Base-by-base conservation (phyloP, 2,888 invertebrate species). In the Cremastinae sp. region DNA sequence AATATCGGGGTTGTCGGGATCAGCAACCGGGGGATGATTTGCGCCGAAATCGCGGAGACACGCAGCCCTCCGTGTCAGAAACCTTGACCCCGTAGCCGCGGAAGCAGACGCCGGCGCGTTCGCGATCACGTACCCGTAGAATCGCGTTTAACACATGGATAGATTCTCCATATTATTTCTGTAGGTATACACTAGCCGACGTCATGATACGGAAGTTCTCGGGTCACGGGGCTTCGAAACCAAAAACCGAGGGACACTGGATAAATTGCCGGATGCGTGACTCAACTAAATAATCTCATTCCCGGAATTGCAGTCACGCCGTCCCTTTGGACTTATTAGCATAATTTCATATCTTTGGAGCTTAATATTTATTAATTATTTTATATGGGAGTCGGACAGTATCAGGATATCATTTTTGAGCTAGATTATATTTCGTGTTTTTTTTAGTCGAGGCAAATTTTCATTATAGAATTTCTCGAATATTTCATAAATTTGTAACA, bases 271-370 rank as follows among this genome's bases (percentile, higher is more conserved):
- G 78, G 39, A 79, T 76, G 74, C 78, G 71, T 78, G 76, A 77
- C 74, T 78, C 78, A 79, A 82, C 81, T 79, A 79, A 86, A 85
- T 86, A 83, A 83, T 83, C 82, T 85, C 84, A 81, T 82, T 84
- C 82, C 80, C 78, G 75, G 77, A 55, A 22, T 22, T 8, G 18
- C 7, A 8, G 12, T 43, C 49, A 49, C 28, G 28, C 28, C 28
- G 28, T 2, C 49, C 53, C 69, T 41, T 12, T 45, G 47, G n/a
- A 47, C 70, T 72, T 82, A 86, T 87, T 86, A 87, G 81, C 86
- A 84, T 86, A 86, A 87, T 86, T 83, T 14, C 20, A 28, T 28
- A 28, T 5, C 2, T 5, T 5, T 5, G 28, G 5, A 28, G 28
- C 2, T 3, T 5, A 28, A 28, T 28, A 28, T 3, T 28, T 28